These are phyloP conservation scores for Pyrrhosoma nymphula DNA, from an alignment of 2,888 invertebrate species.

Conservation along the genomic window DNA sequence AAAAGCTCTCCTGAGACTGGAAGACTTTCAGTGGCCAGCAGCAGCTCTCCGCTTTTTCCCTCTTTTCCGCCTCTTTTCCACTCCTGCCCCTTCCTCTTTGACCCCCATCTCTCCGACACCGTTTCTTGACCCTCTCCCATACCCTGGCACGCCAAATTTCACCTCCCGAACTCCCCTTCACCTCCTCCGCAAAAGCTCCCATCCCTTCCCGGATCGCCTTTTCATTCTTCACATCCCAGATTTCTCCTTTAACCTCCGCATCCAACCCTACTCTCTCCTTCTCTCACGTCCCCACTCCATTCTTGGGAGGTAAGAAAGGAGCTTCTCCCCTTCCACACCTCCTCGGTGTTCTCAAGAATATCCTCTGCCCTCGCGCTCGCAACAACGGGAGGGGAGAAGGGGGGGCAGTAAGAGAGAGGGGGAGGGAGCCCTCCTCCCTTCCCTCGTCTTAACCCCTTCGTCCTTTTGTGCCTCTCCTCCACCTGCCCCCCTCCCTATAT, in stretches of 20 bases:
- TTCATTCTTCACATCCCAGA: background rate
- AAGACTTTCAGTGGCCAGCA: constrained; percentile 23
- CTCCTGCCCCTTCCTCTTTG: background rate
- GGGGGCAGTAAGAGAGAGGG: too few relatives aligned
- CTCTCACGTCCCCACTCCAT: background rate
- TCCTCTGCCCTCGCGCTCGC: too few relatives aligned
- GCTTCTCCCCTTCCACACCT: background rate
- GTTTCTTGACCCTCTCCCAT: background rate
- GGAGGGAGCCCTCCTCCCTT: background rate
- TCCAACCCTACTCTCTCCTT: background rate
- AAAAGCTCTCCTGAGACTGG: constrained; percentile 43
- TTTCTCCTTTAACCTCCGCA: background rate
- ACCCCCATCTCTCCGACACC: background rate
- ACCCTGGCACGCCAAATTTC: background rate
- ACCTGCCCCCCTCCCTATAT: too few relatives aligned
- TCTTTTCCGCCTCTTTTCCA: background rate
- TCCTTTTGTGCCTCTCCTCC: background rate
- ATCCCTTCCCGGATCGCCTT: background rate
- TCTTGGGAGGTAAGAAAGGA: background rate
- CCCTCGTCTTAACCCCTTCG: too few relatives aligned
- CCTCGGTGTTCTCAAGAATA: background rate
- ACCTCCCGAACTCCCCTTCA: background rate
- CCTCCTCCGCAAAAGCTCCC: background rate
- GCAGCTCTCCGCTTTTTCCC: background rate
- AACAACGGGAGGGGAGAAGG: too few relatives aligned